Evolutionary conservation across 2,113 vertebrate genomes (phyloP).

Genomic region (Heliornis fulica): DNA sequence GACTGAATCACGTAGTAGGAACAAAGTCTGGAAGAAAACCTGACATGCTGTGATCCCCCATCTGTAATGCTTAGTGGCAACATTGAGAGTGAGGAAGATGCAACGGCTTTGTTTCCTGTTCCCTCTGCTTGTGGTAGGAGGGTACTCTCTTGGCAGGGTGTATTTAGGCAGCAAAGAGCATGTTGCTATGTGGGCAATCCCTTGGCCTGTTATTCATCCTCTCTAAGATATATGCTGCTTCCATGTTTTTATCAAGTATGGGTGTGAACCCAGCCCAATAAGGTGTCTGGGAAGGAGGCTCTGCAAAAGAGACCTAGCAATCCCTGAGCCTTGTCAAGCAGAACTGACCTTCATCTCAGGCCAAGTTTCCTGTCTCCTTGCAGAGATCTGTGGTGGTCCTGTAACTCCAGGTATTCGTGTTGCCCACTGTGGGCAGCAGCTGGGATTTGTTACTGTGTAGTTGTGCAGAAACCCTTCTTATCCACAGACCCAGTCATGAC

Average conservation of each 20-base stretch:
- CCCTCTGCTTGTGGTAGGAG: not conserved
- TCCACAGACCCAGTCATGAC: rapidly evolving
- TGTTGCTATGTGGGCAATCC: not conserved
- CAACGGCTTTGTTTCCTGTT: not conserved
- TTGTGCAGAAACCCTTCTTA: not conserved
- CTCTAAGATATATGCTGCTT: not conserved
- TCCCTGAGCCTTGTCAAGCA: not conserved
- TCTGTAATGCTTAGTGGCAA: not conserved
- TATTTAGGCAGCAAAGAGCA: not conserved
- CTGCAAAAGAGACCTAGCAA: not conserved
- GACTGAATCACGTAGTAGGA: not conserved
- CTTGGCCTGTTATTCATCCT: not conserved
- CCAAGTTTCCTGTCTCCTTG: not conserved
- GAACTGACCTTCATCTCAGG: not conserved
- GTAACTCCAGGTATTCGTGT: not conserved
- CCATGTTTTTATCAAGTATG: not conserved
- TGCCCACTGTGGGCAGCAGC: not conserved
- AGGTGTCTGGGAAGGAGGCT: not conserved
- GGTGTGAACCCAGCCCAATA: not conserved
- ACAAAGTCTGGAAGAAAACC: not conserved
- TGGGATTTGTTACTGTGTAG: not conserved
- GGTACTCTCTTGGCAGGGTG: not conserved
- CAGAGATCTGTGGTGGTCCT: not conserved
- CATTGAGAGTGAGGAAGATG: not conserved
- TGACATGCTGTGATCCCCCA: not conserved